Evolutionary conservation across 2,113 vertebrate genomes (phyloP).

Genomic region (Aptenodytes patagonicus): DNA sequence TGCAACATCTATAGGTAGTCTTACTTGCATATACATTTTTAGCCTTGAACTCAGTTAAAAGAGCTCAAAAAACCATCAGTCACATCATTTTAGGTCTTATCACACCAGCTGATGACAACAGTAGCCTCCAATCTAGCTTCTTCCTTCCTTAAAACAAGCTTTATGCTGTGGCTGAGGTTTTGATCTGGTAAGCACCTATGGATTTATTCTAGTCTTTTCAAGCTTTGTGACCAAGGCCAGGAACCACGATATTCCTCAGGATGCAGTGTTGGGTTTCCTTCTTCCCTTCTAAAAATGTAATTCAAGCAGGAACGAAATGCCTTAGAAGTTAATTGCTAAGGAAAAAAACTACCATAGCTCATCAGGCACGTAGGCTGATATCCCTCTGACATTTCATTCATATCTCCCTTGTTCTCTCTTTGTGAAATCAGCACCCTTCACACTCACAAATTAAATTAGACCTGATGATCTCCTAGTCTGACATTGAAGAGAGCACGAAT

Average conservation of each 20-base stretch:
- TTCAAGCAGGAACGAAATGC: neutral
- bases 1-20: neutral
- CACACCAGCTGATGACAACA: neutral
- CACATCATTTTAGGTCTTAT: neutral
- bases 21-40: neutral
- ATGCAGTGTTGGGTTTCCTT: neutral
- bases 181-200: neutral
- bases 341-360: neutral
- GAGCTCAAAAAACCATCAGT: neutral
- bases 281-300: neutral
- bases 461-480: neutral
- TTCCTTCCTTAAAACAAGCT: neutral
- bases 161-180: neutral
- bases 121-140: neutral
- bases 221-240: neutral
- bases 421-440: constrained; percentile 7
- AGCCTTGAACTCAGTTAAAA: neutral
- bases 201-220: neutral
- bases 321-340: neutral
- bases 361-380: neutral
- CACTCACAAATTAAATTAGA: constrained; percentile 9
- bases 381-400: neutral
- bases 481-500: neutral
- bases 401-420: neutral
- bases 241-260: neutral